Conservation (phyloP, 2,797 vertebrate genomes). For the Thunnus albacares region DNA sequence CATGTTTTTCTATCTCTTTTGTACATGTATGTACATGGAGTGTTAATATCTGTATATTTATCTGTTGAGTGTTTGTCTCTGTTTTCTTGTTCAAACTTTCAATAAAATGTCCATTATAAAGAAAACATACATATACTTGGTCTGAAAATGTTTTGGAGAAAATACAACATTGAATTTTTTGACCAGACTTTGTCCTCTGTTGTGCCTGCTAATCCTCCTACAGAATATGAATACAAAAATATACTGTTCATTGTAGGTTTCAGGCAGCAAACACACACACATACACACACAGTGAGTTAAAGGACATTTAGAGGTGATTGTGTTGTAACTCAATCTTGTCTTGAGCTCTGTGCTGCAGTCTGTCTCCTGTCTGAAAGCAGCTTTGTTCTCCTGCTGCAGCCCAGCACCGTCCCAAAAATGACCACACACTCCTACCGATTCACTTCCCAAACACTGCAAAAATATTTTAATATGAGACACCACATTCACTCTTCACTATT, state of each 20-base stretch:
- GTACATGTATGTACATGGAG: no score
- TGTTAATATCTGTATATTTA: not conserved
- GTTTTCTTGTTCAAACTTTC: slow-evolving; percentile 1
- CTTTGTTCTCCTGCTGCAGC: slow-evolving; percentile 72
- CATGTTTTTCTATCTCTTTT: not conserved
- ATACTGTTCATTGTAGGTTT: not conserved
- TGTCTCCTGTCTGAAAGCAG: slow-evolving; percentile 68
- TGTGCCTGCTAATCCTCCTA: not conserved
- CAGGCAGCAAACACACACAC: not conserved
- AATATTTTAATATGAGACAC: not conserved
- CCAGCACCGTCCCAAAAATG: not conserved
- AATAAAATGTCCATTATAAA: not conserved
- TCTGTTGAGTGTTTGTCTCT: not conserved
- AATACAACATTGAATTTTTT: slow-evolving; percentile 12
- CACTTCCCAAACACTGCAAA: not conserved
- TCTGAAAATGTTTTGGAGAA: not conserved
- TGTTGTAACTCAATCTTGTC: slow-evolving; percentile 72
- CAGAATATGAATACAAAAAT: not conserved
- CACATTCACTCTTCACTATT: not conserved
- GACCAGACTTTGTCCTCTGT: not conserved
- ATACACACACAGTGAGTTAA: slow-evolving; percentile 9
- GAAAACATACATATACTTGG: no score
- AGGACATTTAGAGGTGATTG: slow-evolving; percentile 78
- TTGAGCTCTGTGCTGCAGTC: slow-evolving; percentile 44
- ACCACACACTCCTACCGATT: not conserved